A percentile compares a stretch with the other conserved stretches of the same genome.
phyloP scores from a whole-genome alignment of 2,113 vertebrate species.

The Dolichallabes microphthalmus region DNA sequence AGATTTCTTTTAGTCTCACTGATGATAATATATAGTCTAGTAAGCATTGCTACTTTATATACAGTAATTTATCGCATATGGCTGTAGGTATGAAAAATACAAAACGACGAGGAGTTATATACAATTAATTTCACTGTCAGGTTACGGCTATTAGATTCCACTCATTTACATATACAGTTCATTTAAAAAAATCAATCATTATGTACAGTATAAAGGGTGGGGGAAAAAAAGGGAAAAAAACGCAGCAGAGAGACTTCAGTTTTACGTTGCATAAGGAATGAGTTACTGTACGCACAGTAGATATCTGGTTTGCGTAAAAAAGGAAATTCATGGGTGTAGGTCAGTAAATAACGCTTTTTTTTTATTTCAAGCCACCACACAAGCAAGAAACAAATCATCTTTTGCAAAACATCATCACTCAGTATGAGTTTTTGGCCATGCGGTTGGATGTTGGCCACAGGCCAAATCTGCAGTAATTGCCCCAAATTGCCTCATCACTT shows the following conservation, averaged over 20 bases:
- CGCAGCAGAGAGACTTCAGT: neutral
- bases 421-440: neutral
- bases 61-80: too few species aligned
- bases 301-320: neutral
- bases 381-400: neutral
- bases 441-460: neutral
- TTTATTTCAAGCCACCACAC: neutral
- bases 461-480: slow-evolving; percentile 7
- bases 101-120: too few species aligned
- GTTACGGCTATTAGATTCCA: neutral
- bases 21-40: neutral
- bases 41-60: neutral
- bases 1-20: neutral
- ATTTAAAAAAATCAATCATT: neutral
- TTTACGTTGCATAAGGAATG: neutral
- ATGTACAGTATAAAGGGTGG: neutral
- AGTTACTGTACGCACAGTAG: too few species aligned
- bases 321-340: neutral
- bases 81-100: neutral
- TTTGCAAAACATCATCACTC: neutral
- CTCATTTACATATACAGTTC: neutral
- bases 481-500: neutral
- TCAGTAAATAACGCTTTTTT: neutral
- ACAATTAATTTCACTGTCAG: neutral
- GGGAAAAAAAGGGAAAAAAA: neutral